Evolutionary conservation across 2,113 vertebrate genomes (phyloP).

Genomic region (Charina bottae): DNA sequence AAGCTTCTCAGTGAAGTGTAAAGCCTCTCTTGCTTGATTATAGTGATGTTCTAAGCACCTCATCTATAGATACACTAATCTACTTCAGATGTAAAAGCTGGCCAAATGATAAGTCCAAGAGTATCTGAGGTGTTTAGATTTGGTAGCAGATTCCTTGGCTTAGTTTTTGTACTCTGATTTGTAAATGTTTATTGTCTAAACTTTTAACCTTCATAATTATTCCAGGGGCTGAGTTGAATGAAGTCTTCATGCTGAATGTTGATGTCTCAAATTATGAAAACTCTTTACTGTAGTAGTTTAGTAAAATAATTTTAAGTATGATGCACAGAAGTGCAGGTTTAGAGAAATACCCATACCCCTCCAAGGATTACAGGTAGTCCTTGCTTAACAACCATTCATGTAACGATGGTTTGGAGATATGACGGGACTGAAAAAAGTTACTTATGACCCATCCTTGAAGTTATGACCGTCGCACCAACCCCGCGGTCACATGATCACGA

Average conservation of each 20-base stretch:
- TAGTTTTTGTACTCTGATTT: background rate
- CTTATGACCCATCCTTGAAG: too few relatives aligned
- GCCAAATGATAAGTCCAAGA: background rate
- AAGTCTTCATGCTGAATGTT: background rate
- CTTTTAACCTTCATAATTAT: background rate
- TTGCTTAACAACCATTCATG: too few relatives aligned
- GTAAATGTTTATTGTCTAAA: background rate
- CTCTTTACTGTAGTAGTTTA: background rate
- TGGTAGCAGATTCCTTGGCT: background rate
- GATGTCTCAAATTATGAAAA: background rate
- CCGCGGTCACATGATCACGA: too few relatives aligned
- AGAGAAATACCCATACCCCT: background rate
- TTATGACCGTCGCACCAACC: too few relatives aligned
- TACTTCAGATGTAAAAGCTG: background rate
- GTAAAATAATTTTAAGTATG: background rate
- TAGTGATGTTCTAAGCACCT: background rate
- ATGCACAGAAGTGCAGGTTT: background rate
- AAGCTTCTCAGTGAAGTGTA: slow-evolving; percentile 6
- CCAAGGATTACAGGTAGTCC: too few relatives aligned
- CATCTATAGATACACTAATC: background rate
- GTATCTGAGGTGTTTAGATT: background rate
- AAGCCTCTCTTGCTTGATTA: background rate
- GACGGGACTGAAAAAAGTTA: too few relatives aligned
- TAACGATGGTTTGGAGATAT: too few relatives aligned
- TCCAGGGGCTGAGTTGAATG: background rate